A percentile compares a stretch with the other conserved stretches of the same genome.
Evolutionary conservation across 2,797 vertebrate species (phyloP).

Genomic region (Channallabes apus): DNA sequence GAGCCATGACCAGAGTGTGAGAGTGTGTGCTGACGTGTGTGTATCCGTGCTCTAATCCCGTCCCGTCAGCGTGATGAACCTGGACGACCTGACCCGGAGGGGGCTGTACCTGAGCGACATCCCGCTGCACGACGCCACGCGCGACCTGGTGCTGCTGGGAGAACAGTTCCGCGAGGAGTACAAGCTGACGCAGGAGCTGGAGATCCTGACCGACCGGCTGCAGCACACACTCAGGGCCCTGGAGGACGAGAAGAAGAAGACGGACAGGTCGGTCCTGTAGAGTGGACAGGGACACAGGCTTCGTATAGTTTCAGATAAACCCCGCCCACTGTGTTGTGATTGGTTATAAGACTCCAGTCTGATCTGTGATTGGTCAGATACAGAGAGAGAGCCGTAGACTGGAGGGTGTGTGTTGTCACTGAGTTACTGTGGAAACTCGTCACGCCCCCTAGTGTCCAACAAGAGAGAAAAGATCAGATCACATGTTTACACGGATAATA

Average conservation of each 20-base stretch:
- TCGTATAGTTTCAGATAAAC: too few species aligned
- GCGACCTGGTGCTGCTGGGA: slow-evolving; percentile 95
- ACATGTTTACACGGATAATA: too few species aligned
- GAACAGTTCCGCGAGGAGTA: slow-evolving; percentile 99
- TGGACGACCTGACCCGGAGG: slow-evolving; percentile 93
- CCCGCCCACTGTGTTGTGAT: too few species aligned
- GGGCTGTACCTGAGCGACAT: slow-evolving; percentile 97
- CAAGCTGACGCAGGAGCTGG: slow-evolving; percentile 95
- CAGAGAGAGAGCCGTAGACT: too few species aligned
- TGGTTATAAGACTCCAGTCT: too few species aligned
- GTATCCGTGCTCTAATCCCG: neutral
- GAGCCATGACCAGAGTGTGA: neutral
- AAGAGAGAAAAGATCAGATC: too few species aligned
- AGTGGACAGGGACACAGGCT: too few species aligned
- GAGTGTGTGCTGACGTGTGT: neutral
- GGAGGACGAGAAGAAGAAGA: slow-evolving; percentile 99
- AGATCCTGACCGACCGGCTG: slow-evolving; percentile 94
- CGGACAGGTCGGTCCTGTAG: slow-evolving; percentile 83
- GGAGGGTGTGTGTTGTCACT: too few species aligned
- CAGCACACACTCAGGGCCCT: slow-evolving; percentile 95
- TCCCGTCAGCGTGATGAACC: slow-evolving; percentile 90
- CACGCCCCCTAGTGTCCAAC: too few species aligned
- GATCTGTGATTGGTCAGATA: too few species aligned
- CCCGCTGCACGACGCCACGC: slow-evolving; percentile 93
- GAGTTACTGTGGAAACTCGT: too few species aligned